Base-by-base conservation (phyloP, 2,888 invertebrate species). In the Agrilus biguttatus region DNA sequence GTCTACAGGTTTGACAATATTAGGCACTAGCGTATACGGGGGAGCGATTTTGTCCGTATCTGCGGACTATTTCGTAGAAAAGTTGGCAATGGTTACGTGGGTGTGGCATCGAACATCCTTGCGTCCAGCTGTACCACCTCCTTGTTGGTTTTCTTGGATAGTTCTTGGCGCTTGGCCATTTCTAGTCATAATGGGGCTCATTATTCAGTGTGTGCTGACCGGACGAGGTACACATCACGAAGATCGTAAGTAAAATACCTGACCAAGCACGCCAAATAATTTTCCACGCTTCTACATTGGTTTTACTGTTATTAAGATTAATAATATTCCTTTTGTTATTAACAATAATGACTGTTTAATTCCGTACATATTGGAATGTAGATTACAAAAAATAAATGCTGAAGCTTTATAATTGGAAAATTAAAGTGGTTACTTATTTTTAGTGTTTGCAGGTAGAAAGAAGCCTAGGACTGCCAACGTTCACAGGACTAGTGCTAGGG, bases 1-100 rank as follows among this genome's bases (percentile, higher is more conserved):
- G 37, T 36, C 65, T 65, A 6, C 63, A 77, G 77, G 74, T 47
- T 62, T 83, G 50, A 83, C 84, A 35, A 77, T 85, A 54, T 65
- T 84, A 45, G 82, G 83, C 33, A 84, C 84, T 12, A 75, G 79
- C 51, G 69, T 83, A n/a, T 81, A 83, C 52, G 86, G 86, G 19
- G 81, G 80, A 14, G 82, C 82, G 7, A 73, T 83, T 43, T 72
- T 84, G 51, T 74, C 81, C 8, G 73, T 74, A 12, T 74, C 80
- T 3, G 68, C 82, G 44, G 86, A 86, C 65, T 85, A 83, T 62
- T 83, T 82, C 63, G 72, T 84, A 45, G 83, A 84, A 60, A 71
- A 76, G 56, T 71, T 80, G 63, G 67, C 76, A 55, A 77, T 81
- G 73, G 72, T 77, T n/a, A 70, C 71, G 52, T 83, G 83, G 80